Percentiles rank a stretch among this genome's conserved stretches.
Evolutionary conservation across 2,113 vertebrate species (phyloP).

Genomic region (Etheostoma cragini): DNA sequence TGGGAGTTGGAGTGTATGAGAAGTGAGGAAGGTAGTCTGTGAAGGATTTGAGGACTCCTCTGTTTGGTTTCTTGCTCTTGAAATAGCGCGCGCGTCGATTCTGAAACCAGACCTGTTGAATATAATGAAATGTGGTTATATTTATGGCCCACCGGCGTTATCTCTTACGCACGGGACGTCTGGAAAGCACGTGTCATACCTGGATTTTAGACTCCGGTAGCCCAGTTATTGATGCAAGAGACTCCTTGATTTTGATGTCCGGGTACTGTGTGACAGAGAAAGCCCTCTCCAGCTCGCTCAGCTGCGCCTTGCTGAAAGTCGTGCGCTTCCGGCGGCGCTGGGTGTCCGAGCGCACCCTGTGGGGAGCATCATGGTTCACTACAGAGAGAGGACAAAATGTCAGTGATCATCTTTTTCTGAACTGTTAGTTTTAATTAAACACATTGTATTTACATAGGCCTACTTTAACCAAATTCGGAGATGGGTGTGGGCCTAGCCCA

Average conservation of each 20-base stretch:
- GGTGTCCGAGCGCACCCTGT: constrained; percentile 2
- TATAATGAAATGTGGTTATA: background rate
- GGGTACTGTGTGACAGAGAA: constrained; percentile 87
- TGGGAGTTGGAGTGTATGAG: background rate
- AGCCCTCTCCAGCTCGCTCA: constrained; percentile 85
- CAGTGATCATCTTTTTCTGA: background rate
- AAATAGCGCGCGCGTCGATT: constrained; percentile 88
- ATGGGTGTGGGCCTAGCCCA: background rate
- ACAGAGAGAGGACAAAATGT: background rate
- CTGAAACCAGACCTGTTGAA: constrained; percentile 91
- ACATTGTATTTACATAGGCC: background rate
- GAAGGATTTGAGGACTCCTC: background rate
- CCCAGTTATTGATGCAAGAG: constrained; percentile 83
- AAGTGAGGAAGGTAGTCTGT: background rate
- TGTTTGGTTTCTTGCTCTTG: constrained; percentile 82
- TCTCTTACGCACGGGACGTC: background rate
- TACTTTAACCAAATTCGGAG: background rate
- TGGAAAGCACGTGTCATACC: constrained; percentile 63
- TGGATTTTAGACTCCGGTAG: constrained; percentile 90
- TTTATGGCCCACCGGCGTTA: background rate
- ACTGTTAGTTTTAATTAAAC: background rate
- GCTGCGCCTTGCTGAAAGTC: constrained; percentile 87
- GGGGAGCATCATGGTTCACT: constrained; percentile 25
- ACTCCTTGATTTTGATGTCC: constrained; percentile 84
- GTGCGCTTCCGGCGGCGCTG: constrained; percentile 82